Conservation (phyloP, 2,797 vertebrate species). For the Ctenosaura bakeri region DNA sequence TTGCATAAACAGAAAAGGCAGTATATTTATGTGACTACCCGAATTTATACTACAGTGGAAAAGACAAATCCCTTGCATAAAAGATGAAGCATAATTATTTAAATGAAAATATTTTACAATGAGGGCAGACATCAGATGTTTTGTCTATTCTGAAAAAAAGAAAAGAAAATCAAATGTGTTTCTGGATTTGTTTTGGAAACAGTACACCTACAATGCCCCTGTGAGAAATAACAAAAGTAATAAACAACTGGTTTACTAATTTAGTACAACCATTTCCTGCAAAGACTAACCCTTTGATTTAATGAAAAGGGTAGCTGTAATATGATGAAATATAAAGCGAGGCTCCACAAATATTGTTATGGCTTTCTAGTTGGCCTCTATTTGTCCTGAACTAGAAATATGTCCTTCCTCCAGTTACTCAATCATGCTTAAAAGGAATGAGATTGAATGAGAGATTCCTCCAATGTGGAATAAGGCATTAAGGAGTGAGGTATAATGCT, state of each 20-base stretch:
- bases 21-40: conserved; percentile 44
- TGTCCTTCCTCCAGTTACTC: neutral
- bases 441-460: neutral
- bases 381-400: neutral
- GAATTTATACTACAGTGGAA: conserved; percentile 57
- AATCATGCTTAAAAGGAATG: neutral
- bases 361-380: neutral
- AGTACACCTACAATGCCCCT: conserved; percentile 7
- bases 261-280: neutral
- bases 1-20: conserved; percentile 71
- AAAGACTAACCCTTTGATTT: neutral
- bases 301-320: neutral
- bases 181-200: conserved; percentile 26
- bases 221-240: conserved; percentile 1
- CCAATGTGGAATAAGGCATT: neutral
- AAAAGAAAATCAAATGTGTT: conserved; percentile 29
- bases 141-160: conserved; percentile 30
- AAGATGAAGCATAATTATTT: conserved; percentile 53
- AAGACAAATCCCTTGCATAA: conserved; percentile 53
- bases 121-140: conserved; percentile 18
- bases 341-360: neutral
- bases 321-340: neutral
- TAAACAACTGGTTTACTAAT: neutral
- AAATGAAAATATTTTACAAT: conserved; percentile 66
- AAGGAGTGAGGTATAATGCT: neutral